Evolutionary conservation across 1,140 invertebrate species (phyloP).

Genomic region (Heliconius congener): DNA sequence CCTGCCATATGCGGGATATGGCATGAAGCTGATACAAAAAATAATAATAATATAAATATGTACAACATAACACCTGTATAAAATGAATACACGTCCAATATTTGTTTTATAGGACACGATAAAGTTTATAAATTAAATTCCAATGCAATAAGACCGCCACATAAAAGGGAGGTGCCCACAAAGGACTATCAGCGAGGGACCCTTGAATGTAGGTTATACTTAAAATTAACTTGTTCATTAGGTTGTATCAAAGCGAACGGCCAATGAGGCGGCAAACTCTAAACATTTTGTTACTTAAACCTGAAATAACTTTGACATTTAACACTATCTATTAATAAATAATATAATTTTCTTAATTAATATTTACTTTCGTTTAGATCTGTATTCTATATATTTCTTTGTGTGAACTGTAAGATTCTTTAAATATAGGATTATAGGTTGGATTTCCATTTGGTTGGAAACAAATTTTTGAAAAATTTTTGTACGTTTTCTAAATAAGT

Average conservation of each 20-base stretch:
- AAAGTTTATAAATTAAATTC: conserved; percentile 9
- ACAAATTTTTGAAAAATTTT: too few relatives aligned
- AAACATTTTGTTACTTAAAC: conserved; percentile 26
- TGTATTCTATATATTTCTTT: not conserved
- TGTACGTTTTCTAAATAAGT: too few relatives aligned
- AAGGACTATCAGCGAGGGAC: not conserved
- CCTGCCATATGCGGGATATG: too few relatives aligned
- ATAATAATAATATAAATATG: too few relatives aligned
- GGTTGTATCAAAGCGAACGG: conserved; percentile 6
- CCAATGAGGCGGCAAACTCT: conserved; percentile 15
- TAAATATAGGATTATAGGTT: too few relatives aligned
- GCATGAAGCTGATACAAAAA: too few relatives aligned
- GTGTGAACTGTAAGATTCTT: too few relatives aligned
- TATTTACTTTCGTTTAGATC: not conserved
- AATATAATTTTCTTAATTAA: not conserved
- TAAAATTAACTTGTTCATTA: conserved; percentile 27
- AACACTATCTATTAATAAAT: conserved; percentile 13
- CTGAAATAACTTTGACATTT: conserved; percentile 22
- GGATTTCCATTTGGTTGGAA: too few relatives aligned
- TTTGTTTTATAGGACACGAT: not conserved
- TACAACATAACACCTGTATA: not conserved
- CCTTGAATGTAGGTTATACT: conserved; percentile 10
- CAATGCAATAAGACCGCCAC: not conserved
- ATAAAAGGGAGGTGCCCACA: not conserved
- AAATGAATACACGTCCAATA: not conserved